phyloP scores from a whole-genome alignment of 1,140 invertebrate genomes.

The Neodiprion virginianus region DNA sequence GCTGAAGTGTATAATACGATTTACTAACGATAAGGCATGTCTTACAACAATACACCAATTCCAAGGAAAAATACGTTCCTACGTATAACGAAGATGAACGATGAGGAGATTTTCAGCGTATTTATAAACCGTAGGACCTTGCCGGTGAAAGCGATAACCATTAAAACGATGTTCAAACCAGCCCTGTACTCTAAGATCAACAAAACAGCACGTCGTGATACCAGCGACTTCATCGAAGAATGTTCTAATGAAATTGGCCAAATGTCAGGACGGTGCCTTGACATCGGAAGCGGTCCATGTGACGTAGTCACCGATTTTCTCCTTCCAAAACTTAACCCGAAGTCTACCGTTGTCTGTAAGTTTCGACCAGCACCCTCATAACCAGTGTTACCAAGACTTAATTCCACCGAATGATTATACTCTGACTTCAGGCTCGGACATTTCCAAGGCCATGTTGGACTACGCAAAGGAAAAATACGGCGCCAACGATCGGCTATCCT shows the following conservation, averaged over 20 bases:
- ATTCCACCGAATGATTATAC: no score
- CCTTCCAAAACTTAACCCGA: slow-evolving; percentile 66
- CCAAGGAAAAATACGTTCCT: no score
- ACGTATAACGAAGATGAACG: no score
- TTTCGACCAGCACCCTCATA: neutral
- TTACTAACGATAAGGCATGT: no score
- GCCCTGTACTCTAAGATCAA: slow-evolving; percentile 67
- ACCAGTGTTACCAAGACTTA: no score
- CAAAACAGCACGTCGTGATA: slow-evolving; percentile 72
- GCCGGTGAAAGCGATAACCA: no score
- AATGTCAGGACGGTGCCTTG: slow-evolving; percentile 63
- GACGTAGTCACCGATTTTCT: slow-evolving; percentile 75
- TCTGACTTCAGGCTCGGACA: slow-evolving; percentile 66
- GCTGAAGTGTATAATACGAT: no score
- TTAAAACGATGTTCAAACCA: no score
- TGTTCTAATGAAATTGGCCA: slow-evolving; percentile 64
- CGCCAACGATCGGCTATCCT: slow-evolving; percentile 61
- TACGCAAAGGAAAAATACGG: slow-evolving; percentile 67
- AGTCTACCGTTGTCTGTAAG: slow-evolving; percentile 47
- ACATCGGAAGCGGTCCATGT: slow-evolving; percentile 86
- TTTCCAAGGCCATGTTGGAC: slow-evolving; percentile 74
- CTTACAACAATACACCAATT: no score
- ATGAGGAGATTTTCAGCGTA: no score
- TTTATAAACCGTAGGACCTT: no score
- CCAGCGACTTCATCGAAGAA: slow-evolving; percentile 70